Percentiles rank a stretch among this genome's conserved stretches.
Conservation (phyloP, 2,113 vertebrate genomes). For the Oryzias melastigma region DNA sequence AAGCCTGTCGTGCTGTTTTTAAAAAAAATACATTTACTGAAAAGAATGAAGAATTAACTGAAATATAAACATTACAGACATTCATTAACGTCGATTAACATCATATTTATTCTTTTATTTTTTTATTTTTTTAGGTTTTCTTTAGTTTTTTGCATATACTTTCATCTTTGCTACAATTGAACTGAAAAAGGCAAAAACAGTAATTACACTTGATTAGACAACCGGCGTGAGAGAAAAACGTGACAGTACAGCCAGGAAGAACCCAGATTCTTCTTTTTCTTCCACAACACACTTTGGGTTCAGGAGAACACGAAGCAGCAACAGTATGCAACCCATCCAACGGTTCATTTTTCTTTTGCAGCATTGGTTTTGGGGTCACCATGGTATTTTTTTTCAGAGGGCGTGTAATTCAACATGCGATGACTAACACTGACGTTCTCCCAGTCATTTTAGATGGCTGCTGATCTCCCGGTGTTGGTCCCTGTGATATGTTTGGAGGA, state of each 20-base stretch:
- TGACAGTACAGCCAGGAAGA: constrained; percentile 19
- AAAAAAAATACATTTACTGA: no score
- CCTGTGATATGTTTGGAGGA: constrained; percentile 66
- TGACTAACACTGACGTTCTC: constrained; percentile 30
- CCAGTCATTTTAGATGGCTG: no score
- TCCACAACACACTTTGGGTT: constrained; percentile 21
- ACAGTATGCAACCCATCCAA: constrained; percentile 12
- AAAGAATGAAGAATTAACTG: no score
- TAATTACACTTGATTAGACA: constrained; percentile 4
- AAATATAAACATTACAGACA: no score
- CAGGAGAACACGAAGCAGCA: constrained; percentile 27
- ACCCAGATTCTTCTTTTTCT: constrained; percentile 18
- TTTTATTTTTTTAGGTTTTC: no score
- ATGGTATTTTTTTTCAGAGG: constrained; percentile 44
- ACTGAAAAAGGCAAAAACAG: constrained; percentile 39
- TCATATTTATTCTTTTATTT: no score
- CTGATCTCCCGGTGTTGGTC: constrained; percentile 33
- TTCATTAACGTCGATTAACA: no score
- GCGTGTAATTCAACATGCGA: constrained; percentile 47
- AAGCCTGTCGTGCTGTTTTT: no score
- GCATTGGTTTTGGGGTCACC: constrained; percentile 51
- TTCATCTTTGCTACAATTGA: constrained; percentile 43
- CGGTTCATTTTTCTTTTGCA: constrained; percentile 30
- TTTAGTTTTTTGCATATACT: constrained; percentile 64
- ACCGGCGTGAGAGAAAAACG: constrained; percentile 30